A percentile compares a stretch with the other conserved stretches of the same genome.
Evolutionary conservation across 2,113 vertebrate species (phyloP).

Genomic region (Actenoides hombroni): DNA sequence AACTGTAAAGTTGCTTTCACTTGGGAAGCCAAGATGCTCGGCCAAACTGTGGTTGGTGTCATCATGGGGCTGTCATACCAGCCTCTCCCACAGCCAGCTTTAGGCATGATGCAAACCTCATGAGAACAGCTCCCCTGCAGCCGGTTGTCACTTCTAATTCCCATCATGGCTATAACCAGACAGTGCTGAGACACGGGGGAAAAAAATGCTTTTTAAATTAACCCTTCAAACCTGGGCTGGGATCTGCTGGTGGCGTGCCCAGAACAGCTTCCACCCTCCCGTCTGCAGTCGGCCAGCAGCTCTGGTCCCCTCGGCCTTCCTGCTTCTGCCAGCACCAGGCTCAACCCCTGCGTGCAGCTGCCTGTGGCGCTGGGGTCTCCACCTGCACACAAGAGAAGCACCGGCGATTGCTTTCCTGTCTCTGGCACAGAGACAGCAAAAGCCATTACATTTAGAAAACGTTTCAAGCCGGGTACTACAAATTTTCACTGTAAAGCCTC

Average conservation of each 20-base stretch:
- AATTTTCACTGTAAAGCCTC: background rate
- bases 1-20: background rate
- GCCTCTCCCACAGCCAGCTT: background rate
- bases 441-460: background rate
- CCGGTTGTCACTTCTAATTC: background rate
- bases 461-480: background rate
- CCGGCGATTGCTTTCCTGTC: background rate
- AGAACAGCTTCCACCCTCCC: background rate
- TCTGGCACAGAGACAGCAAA: background rate
- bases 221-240: background rate
- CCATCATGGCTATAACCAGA: background rate
- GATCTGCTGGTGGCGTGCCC: background rate
- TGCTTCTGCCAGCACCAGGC: background rate
- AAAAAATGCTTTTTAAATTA: background rate
- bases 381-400: conserved; percentile 37
- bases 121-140: background rate
- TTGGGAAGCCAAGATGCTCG: background rate
- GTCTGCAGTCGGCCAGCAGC: background rate
- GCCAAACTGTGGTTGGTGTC: background rate
- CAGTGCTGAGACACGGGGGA: background rate
- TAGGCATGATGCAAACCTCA: background rate
- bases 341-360: accelerated
- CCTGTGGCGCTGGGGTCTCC: conserved; percentile 37
- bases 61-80: background rate
- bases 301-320: background rate